Percentiles rank a stretch among this genome's conserved stretches.
phyloP scores from a whole-genome alignment of 1,140 invertebrate genomes.

The Drosophila ohnishii region DNA sequence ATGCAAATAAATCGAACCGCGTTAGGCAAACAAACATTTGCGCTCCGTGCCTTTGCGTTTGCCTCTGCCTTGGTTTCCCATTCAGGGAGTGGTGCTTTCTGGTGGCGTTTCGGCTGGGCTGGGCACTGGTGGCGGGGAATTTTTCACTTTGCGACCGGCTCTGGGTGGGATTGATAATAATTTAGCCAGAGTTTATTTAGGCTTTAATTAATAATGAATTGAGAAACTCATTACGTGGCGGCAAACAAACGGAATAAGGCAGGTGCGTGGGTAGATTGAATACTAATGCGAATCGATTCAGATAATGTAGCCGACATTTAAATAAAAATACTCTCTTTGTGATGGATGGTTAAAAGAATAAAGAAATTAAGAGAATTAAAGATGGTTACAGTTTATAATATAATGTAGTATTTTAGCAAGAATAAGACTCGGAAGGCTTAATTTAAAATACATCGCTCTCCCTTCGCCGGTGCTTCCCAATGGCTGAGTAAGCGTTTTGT shows the following conservation, averaged over 20 bases:
- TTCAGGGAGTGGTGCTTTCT: conserved; percentile 19
- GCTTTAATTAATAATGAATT: conserved; percentile 82
- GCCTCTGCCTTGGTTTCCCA: conserved; percentile 21
- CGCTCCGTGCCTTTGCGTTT: conserved; percentile 36
- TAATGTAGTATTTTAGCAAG: too few relatives aligned
- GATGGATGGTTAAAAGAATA: not conserved
- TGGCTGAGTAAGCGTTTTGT: conserved; percentile 47
- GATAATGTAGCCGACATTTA: not conserved
- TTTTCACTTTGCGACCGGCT: conserved; percentile 53
- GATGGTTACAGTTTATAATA: not conserved
- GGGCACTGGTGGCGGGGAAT: conserved; percentile 1
- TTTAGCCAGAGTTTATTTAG: conserved; percentile 75
- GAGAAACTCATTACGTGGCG: conserved; percentile 76
- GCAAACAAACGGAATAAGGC: conserved; percentile 58
- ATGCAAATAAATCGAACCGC: conserved; percentile 81
- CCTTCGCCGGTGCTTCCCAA: conserved; percentile 23
- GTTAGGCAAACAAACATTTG: conserved; percentile 70
- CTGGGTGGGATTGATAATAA: conserved; percentile 76
- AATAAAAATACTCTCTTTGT: not conserved
- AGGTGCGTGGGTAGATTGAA: conserved; percentile 23
- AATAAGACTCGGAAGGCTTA: too few relatives aligned
- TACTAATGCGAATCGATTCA: conserved; percentile 1
- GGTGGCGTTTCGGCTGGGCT: conserved; percentile 1
- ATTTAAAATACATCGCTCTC: not conserved
- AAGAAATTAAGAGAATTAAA: not conserved